Percentiles rank a stretch among this genome's conserved stretches.
Evolutionary conservation across 2,888 invertebrate genomes (phyloP).

Genomic region (Pristionchus maxplancki): DNA sequence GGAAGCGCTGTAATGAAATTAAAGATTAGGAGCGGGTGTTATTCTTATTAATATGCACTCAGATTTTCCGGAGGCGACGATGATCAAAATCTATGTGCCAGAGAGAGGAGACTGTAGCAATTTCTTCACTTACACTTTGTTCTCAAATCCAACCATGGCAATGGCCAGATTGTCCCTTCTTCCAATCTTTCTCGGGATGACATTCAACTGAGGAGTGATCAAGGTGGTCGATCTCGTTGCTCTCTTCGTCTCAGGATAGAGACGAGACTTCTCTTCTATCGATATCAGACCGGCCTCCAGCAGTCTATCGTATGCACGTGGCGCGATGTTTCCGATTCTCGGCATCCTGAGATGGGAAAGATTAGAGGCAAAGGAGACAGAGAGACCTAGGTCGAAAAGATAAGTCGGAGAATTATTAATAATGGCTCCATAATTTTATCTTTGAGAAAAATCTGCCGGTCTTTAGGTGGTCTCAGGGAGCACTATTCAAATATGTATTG

Average conservation of each 20-base stretch:
- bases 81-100: too few species aligned
- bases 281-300: neutral
- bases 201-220: neutral
- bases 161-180: neutral
- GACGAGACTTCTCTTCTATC: neutral
- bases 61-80: too few species aligned
- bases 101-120: too few species aligned
- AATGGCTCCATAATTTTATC: too few species aligned
- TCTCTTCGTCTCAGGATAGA: neutral
- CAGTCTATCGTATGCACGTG: neutral
- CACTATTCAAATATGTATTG: too few species aligned
- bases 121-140: neutral
- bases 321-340: neutral
- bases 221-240: neutral
- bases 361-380: neutral
- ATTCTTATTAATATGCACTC: too few species aligned
- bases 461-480: too few species aligned
- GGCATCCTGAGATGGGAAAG: neutral
- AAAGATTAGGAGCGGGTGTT: too few species aligned
- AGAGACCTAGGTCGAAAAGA: neutral
- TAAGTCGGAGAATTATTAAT: too few species aligned
- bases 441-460: too few species aligned
- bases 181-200: neutral
- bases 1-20: too few species aligned
- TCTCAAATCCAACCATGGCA: neutral